These are phyloP conservation scores for Saiga tatarica DNA, from an alignment of 2,113 vertebrate species.

Conservation along the genomic window DNA sequence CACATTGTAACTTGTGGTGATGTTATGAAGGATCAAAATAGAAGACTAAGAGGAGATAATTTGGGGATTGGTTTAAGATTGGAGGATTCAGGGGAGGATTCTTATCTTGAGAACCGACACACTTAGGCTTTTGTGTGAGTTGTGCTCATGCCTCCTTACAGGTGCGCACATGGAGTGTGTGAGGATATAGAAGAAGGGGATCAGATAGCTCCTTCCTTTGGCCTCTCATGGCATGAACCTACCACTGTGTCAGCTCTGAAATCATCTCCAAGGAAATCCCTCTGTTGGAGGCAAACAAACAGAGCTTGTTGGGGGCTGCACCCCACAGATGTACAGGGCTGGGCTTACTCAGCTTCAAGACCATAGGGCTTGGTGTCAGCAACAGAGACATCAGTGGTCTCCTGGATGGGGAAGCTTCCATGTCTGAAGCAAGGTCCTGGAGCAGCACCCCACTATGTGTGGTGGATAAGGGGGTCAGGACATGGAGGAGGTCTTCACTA, in stretches of 20 bases:
- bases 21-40: not conserved
- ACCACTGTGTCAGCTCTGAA: not conserved
- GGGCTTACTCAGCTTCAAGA: not conserved
- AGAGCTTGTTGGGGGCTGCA: not conserved
- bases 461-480: not conserved
- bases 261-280: not conserved
- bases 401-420: not conserved
- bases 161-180: accelerated
- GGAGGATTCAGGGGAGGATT: not conserved
- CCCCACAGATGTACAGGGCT: no score
- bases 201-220: not conserved
- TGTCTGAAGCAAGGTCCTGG: not conserved
- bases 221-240: accelerated
- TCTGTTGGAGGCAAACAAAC: not conserved
- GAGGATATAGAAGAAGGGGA: not conserved
- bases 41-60: not conserved
- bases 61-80: not conserved
- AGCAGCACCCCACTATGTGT: not conserved
- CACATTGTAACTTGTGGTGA: not conserved
- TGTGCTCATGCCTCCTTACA: not conserved
- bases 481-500: not conserved
- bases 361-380: not conserved
- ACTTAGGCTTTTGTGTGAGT: not conserved
- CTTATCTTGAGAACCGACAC: not conserved
- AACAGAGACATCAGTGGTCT: not conserved